Evolutionary conservation across 2,797 vertebrate genomes (phyloP), one percentile per base, ranked within the genome.

Genomic region (Rhodeus uyekii): DNA sequence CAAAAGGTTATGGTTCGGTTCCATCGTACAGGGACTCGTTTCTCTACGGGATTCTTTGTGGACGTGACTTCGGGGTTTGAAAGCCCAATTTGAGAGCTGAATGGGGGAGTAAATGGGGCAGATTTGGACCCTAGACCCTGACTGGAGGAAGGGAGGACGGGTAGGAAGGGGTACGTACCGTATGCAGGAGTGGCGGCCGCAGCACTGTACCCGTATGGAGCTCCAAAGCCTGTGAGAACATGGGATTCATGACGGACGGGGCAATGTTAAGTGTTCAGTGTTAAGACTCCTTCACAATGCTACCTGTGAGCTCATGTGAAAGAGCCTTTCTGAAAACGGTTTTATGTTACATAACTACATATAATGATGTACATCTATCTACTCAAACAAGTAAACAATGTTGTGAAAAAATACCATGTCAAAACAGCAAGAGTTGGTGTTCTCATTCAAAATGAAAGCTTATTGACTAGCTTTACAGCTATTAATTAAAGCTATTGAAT

Each of bases 181-280:
- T 99, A 99, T 83, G 98, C 97, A 83, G 98, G 97, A 53, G 95
- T 92, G 84, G 94, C 94, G 82, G 97, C 96, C 10, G 98, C 97
- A 27, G 97, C 94, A 81, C 96, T 97, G 89, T 98, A 99, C 83
- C 97, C 98, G 44, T 99, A 99, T 0, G 98, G 98, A 80, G 97
- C 93, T 90, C 97, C 97, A 2, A 99, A 99, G 86, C 98, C 98
- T 99, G 90, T 65, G 76, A 88, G 82, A 44, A 76, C 8, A 81
- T 1, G 27, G 32, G 1, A 71, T 44, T 32, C 74, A 76, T 82
- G 36, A 53, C 27, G 24, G 44, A 81, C 3, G 27, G 24, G 42
- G 27, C 61, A 81, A 50, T 58, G 22, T 12, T 24, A 46, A n/a
- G 12, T 27, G 14, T 16, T 18, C n/a, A 78, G 42, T 9, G 7